Evolutionary conservation across 1,140 invertebrate species (phyloP), one percentile per base, ranked within the genome.

Genomic region (Cydia fagiglandana): DNA sequence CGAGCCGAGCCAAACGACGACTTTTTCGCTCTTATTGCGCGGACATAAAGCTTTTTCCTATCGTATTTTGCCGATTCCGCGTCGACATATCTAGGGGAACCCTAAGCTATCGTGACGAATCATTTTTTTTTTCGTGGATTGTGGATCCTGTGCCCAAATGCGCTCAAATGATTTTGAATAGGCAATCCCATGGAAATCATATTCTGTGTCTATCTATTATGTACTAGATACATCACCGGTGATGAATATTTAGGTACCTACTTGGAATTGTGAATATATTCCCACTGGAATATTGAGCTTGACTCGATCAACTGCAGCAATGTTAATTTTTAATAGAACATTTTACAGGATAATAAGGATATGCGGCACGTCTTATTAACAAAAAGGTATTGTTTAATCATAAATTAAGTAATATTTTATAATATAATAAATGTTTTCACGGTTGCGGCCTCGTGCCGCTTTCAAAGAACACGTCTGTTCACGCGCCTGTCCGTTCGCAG

Each of bases 401-500:
- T 56, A 53, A 28, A 50, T 74, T 45, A 45, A 45, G 38, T 38
- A 73, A 24, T 74, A 41, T 5, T 50, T 24, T 24, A 10, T 68
- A 34, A 5, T 68, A 70, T 38, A 70, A 70, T 38, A 70, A 70
- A 13, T 38, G 47, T 56, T 74, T 74, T 74, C 73, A 74, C 73
- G 45, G 73, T 34, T 41, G 7, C 66, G 66, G 34, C 66, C 66
- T 70, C 30, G 66, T 41, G 66, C 66, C 34, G 38, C 28, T 45
- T 70, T 70, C 66, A 70, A 45, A 70, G n/a, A 38, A 66, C 30
- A 66, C 30, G 64, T 66, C 61, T 66, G 64, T 66, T 66, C 64
- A 9, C 61, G 24, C 30, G 34, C 34, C 30, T 70, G 66, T 70
- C 66, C 9, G 66, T 41, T 45, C 28, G 30, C 66, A 38, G 15